phyloP scores from a whole-genome alignment of 2,888 invertebrate species.

The Mythimna pallens region DNA sequence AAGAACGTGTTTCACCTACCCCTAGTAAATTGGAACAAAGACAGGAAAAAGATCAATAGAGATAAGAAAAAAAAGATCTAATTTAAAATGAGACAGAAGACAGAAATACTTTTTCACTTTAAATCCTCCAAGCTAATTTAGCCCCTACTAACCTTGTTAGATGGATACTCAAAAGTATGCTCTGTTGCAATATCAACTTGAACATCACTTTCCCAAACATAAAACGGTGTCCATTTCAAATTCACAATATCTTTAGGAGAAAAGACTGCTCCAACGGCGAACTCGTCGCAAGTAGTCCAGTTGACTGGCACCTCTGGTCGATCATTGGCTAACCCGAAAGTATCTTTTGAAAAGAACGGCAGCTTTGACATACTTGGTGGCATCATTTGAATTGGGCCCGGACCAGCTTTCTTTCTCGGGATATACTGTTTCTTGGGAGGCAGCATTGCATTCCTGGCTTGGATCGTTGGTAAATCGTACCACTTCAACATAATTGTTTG shows the following conservation, averaged over 20 bases:
- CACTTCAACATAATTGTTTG: constrained; percentile 47
- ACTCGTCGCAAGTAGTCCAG: constrained; percentile 81
- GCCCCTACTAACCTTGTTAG: constrained; percentile 71
- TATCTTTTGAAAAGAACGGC: not conserved
- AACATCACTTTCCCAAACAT: constrained; percentile 72
- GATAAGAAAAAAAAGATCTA: too few relatives aligned
- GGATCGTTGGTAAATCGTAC: constrained; percentile 65
- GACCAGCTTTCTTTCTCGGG: not conserved
- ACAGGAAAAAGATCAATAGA: not conserved
- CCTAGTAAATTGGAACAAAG: not conserved
- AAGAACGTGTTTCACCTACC: not conserved
- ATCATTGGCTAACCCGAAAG: constrained; percentile 1
- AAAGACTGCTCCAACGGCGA: constrained; percentile 71
- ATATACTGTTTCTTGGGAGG: not conserved
- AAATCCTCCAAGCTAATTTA: not conserved
- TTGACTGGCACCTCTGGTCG: constrained; percentile 37
- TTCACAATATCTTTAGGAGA: constrained; percentile 77
- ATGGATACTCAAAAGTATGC: constrained; percentile 76
- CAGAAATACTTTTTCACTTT: not conserved
- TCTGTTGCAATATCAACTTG: constrained; percentile 44
- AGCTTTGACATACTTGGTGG: not conserved
- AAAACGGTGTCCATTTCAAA: constrained; percentile 81
- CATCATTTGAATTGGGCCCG: fast-evolving
- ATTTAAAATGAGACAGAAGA: not conserved
- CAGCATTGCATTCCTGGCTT: constrained; percentile 59